These are phyloP conservation scores for Diplodus puntazzo DNA, from an alignment of 2,797 vertebrate genomes.

Conservation along the genomic window DNA sequence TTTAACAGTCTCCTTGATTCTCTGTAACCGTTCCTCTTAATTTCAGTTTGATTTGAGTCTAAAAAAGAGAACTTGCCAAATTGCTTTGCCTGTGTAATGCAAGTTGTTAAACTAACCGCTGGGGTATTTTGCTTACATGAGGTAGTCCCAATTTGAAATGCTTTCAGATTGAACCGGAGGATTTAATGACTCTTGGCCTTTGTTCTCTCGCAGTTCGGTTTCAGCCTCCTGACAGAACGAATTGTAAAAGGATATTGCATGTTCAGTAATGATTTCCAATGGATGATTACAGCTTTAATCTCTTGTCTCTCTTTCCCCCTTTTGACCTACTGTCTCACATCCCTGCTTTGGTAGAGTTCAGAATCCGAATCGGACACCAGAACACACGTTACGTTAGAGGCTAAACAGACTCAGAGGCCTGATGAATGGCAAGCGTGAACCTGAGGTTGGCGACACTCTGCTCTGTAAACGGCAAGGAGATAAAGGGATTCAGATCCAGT, in stretches of 20 bases:
- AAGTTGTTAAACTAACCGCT: conserved; percentile 78
- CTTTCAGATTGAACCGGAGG: conserved; percentile 72
- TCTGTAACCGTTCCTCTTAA: conserved; percentile 67
- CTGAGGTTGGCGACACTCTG: conserved; percentile 54
- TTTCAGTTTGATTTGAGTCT: conserved; percentile 77
- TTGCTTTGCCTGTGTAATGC: conserved; percentile 74
- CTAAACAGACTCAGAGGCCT: conserved; percentile 33
- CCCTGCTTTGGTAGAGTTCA: conserved; percentile 30
- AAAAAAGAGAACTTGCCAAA: conserved; percentile 66
- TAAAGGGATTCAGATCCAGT: conserved; percentile 69
- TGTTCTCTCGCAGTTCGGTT: conserved; percentile 72
- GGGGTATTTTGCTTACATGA: conserved; percentile 80
- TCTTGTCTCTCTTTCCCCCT: conserved; percentile 39
- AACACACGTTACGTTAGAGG: conserved; percentile 32
- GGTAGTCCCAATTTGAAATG: conserved; percentile 74
- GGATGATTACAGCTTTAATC: conserved; percentile 73
- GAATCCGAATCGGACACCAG: conserved; percentile 64
- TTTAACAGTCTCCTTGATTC: conserved; percentile 70
- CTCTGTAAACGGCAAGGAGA: conserved; percentile 61
- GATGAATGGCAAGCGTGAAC: conserved; percentile 44
- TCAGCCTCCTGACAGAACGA: conserved; percentile 71
- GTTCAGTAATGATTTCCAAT: conserved; percentile 83
- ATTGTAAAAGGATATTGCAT: conserved; percentile 83
- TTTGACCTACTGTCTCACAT: conserved; percentile 45
- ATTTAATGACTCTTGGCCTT: conserved; percentile 79